These are phyloP conservation scores for Rhyacophila evoluta DNA, from an alignment of 2,888 invertebrate species.

Conservation along the genomic window DNA sequence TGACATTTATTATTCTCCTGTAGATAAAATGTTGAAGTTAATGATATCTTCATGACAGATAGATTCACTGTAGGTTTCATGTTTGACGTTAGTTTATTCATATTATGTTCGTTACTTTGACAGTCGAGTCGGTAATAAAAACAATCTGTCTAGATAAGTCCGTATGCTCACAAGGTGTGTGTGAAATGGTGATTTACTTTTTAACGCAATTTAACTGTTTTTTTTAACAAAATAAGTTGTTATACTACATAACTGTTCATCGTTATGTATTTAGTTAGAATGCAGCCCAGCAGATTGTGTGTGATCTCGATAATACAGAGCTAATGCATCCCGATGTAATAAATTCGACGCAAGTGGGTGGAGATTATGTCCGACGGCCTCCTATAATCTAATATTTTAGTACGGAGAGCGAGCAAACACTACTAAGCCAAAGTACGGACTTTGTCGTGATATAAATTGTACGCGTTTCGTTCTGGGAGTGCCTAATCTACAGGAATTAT, in stretches of 20 bases:
- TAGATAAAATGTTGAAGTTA: too few species aligned
- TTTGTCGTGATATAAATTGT: slow-evolving; percentile 25
- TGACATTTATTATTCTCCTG: too few species aligned
- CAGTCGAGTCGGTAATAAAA: too few species aligned
- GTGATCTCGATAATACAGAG: background rate
- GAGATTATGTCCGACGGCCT: slow-evolving; percentile 40
- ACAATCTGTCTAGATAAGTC: too few species aligned
- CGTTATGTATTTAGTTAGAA: background rate
- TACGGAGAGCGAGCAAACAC: slow-evolving; percentile 34
- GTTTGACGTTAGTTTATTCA: too few species aligned
- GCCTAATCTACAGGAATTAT: slow-evolving; percentile 4
- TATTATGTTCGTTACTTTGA: too few species aligned
- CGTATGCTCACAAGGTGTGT: too few species aligned
- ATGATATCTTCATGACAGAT: too few species aligned
- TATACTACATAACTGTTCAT: background rate
- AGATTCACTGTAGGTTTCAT: too few species aligned
- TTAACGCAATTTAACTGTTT: too few species aligned
- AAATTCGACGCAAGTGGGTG: slow-evolving; percentile 39
- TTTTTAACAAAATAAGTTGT: too few species aligned
- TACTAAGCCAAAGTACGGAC: slow-evolving; percentile 23
- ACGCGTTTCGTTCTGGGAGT: background rate
- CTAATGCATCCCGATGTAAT: slow-evolving; percentile 29
- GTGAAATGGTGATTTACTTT: too few species aligned
- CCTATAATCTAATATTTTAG: slow-evolving; percentile 43
- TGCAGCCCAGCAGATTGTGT: background rate